Evolutionary conservation across 2,888 invertebrate species (phyloP).

Genomic region (Myathropa florea): DNA sequence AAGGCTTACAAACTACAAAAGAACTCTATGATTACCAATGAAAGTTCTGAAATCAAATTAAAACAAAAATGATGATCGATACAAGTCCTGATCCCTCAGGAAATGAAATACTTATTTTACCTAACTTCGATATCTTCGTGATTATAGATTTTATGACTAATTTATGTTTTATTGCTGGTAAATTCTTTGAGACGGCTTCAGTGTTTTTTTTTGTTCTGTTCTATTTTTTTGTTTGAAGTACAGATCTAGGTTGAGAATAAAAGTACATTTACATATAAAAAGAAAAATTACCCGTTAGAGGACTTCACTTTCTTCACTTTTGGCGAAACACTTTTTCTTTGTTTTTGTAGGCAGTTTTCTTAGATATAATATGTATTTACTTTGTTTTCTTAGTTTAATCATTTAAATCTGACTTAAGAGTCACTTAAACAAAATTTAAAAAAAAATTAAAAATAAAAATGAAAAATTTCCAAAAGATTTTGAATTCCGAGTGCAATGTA

Average conservation of each 20-base stretch:
- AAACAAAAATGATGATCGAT: not conserved
- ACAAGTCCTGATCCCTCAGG: not conserved
- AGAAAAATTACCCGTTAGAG: not conserved
- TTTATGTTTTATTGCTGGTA: not conserved
- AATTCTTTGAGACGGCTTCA: conserved; percentile 52
- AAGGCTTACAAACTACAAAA: not conserved
- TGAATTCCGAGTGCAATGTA: not conserved
- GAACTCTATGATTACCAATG: not conserved
- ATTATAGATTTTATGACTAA: conserved; percentile 1
- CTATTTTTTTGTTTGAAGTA: not conserved
- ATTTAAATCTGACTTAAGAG: not conserved
- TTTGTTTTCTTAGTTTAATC: not conserved
- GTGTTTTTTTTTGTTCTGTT: not conserved
- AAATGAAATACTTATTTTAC: not conserved
- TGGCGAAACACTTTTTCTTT: conserved; percentile 40
- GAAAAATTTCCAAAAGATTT: not conserved
- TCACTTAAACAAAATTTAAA: too few species aligned
- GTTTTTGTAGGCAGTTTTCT: conserved; percentile 50
- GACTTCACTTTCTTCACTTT: conserved; percentile 19
- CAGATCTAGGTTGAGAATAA: conserved; percentile 35
- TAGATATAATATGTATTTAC: conserved; percentile 48
- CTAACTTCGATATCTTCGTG: not conserved
- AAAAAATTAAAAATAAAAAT: not conserved
- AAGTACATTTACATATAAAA: conserved; percentile 20
- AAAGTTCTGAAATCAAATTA: not conserved